phyloP scores from a whole-genome alignment of 2,888 invertebrate species.

The Gymnosoma rotundatum region DNA sequence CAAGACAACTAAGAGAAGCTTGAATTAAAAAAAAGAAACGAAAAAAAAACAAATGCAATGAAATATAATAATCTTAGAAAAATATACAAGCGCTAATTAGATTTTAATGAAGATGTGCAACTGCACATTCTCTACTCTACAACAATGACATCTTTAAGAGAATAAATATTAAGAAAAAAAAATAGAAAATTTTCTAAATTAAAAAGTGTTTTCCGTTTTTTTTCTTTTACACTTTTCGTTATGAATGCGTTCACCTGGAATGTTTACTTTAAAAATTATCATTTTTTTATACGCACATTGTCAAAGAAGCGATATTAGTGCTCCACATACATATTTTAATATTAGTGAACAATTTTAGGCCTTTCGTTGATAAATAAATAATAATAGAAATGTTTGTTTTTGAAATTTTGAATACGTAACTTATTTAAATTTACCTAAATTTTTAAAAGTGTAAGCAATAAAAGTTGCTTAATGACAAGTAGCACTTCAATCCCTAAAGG shows the following conservation, averaged over 20 bases:
- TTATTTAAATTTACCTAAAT: too few species aligned
- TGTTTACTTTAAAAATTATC: conserved; percentile 2
- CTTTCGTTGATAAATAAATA: too few species aligned
- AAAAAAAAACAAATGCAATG: too few species aligned
- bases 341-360: not conserved
- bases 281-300: conserved; percentile 27
- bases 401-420: too few species aligned
- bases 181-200: conserved; percentile 37
- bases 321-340: not conserved
- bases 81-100: conserved; percentile 79
- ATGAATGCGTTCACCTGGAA: conserved; percentile 40
- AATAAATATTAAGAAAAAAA: not conserved
- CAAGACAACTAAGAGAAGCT: conserved; percentile 15
- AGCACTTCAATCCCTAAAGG: too few species aligned
- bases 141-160: conserved; percentile 7
- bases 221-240: conserved; percentile 41
- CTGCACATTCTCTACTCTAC: conserved; percentile 46
- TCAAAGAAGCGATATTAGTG: not conserved
- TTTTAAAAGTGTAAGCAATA: too few species aligned
- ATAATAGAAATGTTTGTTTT: too few species aligned
- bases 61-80: not conserved
- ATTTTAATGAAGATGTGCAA: conserved; percentile 80
- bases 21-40: too few species aligned
- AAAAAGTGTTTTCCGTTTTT: conserved; percentile 56
- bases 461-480: too few species aligned